Conservation (phyloP, 2,113 vertebrate species). For the Odobenus rosmarus region DNA sequence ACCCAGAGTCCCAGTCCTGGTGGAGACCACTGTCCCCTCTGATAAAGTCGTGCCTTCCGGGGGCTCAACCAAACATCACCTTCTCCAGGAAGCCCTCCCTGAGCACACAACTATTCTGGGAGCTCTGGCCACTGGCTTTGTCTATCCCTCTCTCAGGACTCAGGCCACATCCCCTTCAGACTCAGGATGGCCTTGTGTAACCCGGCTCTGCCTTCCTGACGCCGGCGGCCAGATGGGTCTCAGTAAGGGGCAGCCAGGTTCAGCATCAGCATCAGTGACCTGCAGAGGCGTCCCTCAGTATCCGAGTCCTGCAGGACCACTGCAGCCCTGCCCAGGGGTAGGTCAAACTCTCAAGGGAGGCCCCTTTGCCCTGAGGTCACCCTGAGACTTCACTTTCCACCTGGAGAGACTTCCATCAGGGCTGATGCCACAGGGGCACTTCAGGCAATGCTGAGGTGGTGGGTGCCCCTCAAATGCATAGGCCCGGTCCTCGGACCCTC, state of each 20-base stretch:
- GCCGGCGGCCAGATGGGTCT: not conserved
- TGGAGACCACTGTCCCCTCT: not conserved
- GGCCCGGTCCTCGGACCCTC: not conserved
- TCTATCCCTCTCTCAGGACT: not conserved
- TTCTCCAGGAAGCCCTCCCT: not conserved
- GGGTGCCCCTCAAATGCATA: fast-evolving
- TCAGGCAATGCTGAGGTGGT: not conserved
- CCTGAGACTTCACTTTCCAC: not conserved
- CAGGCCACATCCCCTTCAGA: not conserved
- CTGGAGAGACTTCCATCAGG: fast-evolving
- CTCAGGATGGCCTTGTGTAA: not conserved
- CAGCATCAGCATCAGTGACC: not conserved
- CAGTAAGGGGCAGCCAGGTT: not conserved
- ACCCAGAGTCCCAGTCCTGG: not conserved
- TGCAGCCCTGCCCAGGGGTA: not conserved
- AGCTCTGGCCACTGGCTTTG: not conserved
- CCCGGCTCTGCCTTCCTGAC: not conserved
- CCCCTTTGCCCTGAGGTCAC: not conserved
- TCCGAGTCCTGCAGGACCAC: not conserved
- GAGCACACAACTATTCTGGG: not conserved
- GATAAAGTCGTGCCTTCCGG: not conserved
- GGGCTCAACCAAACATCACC: not conserved
- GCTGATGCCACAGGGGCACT: not conserved
- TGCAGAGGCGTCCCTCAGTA: not conserved
- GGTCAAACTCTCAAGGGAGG: not conserved